Conservation (phyloP, 2,797 vertebrate genomes). For the Chrosomus eos region DNA sequence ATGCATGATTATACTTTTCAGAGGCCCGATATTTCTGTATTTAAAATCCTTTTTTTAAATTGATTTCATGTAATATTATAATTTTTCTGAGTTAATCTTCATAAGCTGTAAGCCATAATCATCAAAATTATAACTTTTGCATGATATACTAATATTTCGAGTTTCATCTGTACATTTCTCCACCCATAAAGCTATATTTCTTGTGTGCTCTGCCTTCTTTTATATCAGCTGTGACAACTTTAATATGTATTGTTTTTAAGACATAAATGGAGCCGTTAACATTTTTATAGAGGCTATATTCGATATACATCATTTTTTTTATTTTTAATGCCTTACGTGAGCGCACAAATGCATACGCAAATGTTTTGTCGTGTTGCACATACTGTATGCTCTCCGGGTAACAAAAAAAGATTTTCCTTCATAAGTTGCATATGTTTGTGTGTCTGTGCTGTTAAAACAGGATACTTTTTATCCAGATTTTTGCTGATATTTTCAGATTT, state of each 20-base stretch:
- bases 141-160: no score
- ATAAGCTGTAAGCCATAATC: no score
- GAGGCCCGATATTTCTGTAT: no score
- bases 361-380: not conserved
- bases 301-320: no score
- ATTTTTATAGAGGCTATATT: not conserved
- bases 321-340: not conserved
- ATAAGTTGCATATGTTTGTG: not conserved
- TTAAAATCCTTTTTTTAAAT: no score
- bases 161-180: accelerated
- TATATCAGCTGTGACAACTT: not conserved
- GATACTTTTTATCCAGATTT: not conserved
- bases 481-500: no score
- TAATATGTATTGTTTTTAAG: not conserved
- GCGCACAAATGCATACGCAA: not conserved
- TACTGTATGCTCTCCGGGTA: not conserved
- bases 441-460: not conserved
- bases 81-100: no score
- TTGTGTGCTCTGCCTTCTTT: not conserved
- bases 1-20: no score
- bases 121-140: no score
- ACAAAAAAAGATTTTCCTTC: not conserved
- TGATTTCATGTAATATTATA: no score
- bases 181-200: not conserved
- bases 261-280: not conserved